Base-by-base conservation (phyloP, 2,888 invertebrate species). In the Eledona agricola region DNA sequence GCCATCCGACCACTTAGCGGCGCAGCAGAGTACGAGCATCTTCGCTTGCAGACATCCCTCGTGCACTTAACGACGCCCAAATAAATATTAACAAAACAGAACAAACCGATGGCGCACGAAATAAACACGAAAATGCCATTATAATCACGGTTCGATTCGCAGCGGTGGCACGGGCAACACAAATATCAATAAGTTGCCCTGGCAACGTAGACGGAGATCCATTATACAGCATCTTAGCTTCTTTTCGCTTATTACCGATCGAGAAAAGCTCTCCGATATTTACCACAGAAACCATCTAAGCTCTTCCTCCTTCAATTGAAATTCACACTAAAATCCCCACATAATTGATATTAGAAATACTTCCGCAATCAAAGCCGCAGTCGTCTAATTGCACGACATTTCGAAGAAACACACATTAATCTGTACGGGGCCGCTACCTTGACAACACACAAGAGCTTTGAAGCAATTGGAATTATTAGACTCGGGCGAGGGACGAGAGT, bases 81-180 rank as follows among this genome's bases (percentile, higher is more conserved):
- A 42, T 37, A 50, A 55, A 45, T 46, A 46, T 51, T 50, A 38
- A 55, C 45, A 34, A 55, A 46, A 51, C 34, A 50, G 45, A 54
- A 54, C 49, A 55, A 50, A 55, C 55, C 50, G 45, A 43, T 55
- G 10, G 45, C 50, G 45, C 23, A 55, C 31, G 50, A 52, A 58
- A 58, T 62, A 60, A 64, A 69, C 69, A 69, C 59, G 69, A 64
- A 65, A 69, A 66, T 64, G 61, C 69, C 67, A 69, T 67, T 67
- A 69, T 64, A 65, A 65, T 63, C 63, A 58, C 32, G 43, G 15
- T 45, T 56, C 61, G 53, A 51, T 63, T 62, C 61, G 53, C 52
- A 56, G 57, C 57, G 40, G 53, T 47, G 32, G 37, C 49, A 50
- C 42, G 43, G 29, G 26, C 40, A 63, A 61, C 63, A 59, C 60